These are phyloP conservation scores for Charaxes varanes DNA, from an alignment of 1,140 invertebrate species.

Conservation along the genomic window DNA sequence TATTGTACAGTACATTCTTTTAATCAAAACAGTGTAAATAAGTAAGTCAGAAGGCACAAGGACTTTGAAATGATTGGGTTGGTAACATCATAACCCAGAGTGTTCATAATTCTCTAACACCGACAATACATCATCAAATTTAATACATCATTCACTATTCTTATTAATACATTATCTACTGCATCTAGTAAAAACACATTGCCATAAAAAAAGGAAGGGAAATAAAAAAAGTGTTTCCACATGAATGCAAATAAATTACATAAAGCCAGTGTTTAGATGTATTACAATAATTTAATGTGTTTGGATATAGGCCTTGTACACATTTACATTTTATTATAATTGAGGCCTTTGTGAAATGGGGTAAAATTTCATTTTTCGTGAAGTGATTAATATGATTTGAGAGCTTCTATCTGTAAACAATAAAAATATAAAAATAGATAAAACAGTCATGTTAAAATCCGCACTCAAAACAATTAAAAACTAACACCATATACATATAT, in stretches of 20 bases:
- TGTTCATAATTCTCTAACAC: constrained; percentile 13
- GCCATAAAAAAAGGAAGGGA: constrained; percentile 6
- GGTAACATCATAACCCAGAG: constrained; percentile 11
- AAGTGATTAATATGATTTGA: background rate
- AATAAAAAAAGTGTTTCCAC: constrained; percentile 3
- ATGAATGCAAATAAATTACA: background rate
- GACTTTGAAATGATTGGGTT: constrained; percentile 26
- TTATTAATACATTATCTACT: constrained; percentile 18
- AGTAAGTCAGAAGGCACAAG: constrained; percentile 36
- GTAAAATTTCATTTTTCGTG: constrained; percentile 5
- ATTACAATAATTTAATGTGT: background rate
- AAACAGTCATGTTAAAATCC: too few species aligned
- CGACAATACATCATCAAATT: constrained; percentile 13
- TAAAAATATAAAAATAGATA: background rate
- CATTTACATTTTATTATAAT: too few species aligned
- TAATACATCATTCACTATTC: constrained; percentile 9
- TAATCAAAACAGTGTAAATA: constrained; percentile 20
- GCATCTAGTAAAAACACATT: constrained; percentile 14
- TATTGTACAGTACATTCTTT: constrained; percentile 10
- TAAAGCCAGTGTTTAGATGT: background rate
- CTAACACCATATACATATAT: background rate
- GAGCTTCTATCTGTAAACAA: background rate
- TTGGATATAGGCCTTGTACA: constrained; percentile 3
- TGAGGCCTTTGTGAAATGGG: constrained; percentile 14
- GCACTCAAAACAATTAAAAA: constrained; percentile 1